Evolutionary conservation across 2,113 vertebrate species (phyloP), one percentile per base, ranked within the genome.

Genomic region (Myrmecophaga tridactyla): DNA sequence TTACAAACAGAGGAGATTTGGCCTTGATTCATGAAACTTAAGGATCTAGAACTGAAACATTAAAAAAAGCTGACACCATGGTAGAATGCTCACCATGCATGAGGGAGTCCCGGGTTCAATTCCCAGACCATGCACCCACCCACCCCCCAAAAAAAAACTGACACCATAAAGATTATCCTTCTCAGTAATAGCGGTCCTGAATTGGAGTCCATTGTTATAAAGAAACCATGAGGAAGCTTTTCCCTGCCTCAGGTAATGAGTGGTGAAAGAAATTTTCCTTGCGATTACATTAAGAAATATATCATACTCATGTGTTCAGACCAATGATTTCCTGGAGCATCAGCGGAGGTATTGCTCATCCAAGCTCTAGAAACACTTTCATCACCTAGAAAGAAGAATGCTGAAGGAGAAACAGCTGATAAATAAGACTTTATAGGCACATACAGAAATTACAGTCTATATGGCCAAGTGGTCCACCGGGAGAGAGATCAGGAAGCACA

Each of bases 311-410:
- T 20, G 34, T 65, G 23, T 14, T 9, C 36, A 80, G 39, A 60
- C 7, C 25, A 60, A 2, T 84, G 13, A 78, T 89, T 39, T 10
- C 27, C 14, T 31, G 13, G 39, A 15, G 18, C 3, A 53, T 13
- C 25, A 65, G 1, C 3, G 41, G 3, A 65, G 10, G 14, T 4
- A 25, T 7, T 11, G 1, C 34, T 39, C 2, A 51, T 10, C 34
- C 1, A 80, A 21, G 7, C 4, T 7, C 18, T 10, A 67, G 29
- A 60, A 73, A 41, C 0, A 23, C 17, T 89, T 53, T 62, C 23
- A 65, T 9, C 31, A 21, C 3, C 4, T 3, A 17, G 13, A 17
- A 7, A 1, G 36, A 58, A 0, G n/a, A 23, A 0, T 2, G 13
- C 9, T 62, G 34, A 78, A 51, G 7, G 21, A 72, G 36, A 78